Conservation (phyloP, 2,888 invertebrate species). For the Aproaerema taeniolella region DNA sequence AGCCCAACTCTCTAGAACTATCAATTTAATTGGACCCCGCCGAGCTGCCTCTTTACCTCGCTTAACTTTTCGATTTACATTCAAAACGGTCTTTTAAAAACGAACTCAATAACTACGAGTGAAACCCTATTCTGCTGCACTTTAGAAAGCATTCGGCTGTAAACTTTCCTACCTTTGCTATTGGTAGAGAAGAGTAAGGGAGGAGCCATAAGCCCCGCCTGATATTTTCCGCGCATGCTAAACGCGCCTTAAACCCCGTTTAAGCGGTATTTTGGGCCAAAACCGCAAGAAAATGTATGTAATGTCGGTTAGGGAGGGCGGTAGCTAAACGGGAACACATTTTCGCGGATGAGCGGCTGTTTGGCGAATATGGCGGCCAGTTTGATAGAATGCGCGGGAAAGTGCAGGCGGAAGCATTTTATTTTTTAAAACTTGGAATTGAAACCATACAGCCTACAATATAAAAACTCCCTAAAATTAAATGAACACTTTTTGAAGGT, state of each 20-base stretch:
- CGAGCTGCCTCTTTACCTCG: slow-evolving; percentile 66
- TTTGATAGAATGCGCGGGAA: slow-evolving; percentile 58
- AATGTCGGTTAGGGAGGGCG: slow-evolving; percentile 68
- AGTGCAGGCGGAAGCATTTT: slow-evolving; percentile 32
- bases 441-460: too few species aligned
- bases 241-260: slow-evolving; percentile 70
- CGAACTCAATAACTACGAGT: slow-evolving; percentile 68
- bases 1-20: slow-evolving; percentile 58
- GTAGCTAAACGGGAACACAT: slow-evolving; percentile 70
- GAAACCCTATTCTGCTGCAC: slow-evolving; percentile 59
- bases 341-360: slow-evolving; percentile 64
- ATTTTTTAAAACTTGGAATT: background rate
- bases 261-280: slow-evolving; percentile 75
- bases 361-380: slow-evolving; percentile 67
- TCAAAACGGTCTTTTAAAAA: slow-evolving; percentile 74
- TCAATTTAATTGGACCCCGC: slow-evolving; percentile 71
- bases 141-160: slow-evolving; percentile 56
- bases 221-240: slow-evolving; percentile 63
- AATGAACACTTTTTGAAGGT: too few species aligned
- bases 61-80: slow-evolving; percentile 77
- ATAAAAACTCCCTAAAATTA: too few species aligned
- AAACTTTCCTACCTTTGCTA: slow-evolving; percentile 41
- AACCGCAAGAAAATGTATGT: slow-evolving; percentile 75
- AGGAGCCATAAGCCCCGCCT: slow-evolving; percentile 49
- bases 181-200: slow-evolving; percentile 45